phyloP scores from a whole-genome alignment of 2,888 invertebrate species.

The Synanthedon tipuliformis region DNA sequence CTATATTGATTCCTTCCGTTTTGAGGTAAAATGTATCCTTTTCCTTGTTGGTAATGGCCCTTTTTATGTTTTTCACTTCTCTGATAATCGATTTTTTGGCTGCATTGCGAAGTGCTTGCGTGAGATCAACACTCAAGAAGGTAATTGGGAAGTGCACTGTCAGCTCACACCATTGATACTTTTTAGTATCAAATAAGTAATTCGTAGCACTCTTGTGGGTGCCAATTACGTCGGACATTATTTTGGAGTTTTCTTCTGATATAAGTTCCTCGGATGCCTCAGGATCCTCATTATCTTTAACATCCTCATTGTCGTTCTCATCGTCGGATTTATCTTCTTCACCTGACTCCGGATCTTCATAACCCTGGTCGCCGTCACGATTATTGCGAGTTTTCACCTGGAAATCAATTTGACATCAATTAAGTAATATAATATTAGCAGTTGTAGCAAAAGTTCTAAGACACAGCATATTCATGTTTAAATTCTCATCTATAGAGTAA shows the following conservation, averaged over 20 bases:
- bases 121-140: slow-evolving; percentile 74
- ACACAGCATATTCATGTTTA: too few relatives aligned
- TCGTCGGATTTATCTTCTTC: slow-evolving; percentile 69
- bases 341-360: slow-evolving; percentile 74
- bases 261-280: slow-evolving; percentile 23
- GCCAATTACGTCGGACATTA: slow-evolving; percentile 47
- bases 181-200: slow-evolving; percentile 81
- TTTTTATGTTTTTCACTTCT: slow-evolving; percentile 82
- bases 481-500: too few relatives aligned
- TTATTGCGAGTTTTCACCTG: slow-evolving; percentile 67
- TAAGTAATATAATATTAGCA: too few relatives aligned
- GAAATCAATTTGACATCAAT: slow-evolving; percentile 14
- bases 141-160: slow-evolving; percentile 75
- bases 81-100: slow-evolving; percentile 81
- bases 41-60: slow-evolving; percentile 84
- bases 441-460: not conserved
- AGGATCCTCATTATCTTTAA: slow-evolving; percentile 33
- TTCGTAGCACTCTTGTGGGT: slow-evolving; percentile 58
- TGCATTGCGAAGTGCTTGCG: slow-evolving; percentile 77
- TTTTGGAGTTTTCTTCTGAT: slow-evolving; percentile 30
- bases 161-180: slow-evolving; percentile 87
- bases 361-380: slow-evolving; percentile 73
- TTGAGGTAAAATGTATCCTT: slow-evolving; percentile 77
- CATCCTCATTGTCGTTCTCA: slow-evolving; percentile 40
- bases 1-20: slow-evolving; percentile 96